Conservation (phyloP, 2,888 invertebrate genomes). For the Eupsilia transversa region DNA sequence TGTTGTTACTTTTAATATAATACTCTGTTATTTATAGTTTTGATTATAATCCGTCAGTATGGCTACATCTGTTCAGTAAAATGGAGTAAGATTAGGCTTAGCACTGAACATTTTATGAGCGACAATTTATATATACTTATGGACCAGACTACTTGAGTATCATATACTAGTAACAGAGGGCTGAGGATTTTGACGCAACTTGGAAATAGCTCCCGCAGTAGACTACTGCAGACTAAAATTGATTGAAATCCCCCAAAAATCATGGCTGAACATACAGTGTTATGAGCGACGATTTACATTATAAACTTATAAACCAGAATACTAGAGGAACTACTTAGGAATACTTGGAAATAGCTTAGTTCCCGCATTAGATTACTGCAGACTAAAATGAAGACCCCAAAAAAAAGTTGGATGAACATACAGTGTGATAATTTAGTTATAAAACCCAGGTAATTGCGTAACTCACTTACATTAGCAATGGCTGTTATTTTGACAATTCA, state of each 20-base stretch:
- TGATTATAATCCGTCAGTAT: background rate
- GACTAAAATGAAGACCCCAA: background rate
- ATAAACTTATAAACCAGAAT: too few relatives aligned
- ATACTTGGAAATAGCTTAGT: background rate
- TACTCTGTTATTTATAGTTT: background rate
- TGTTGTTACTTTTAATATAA: background rate
- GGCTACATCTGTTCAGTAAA: background rate
- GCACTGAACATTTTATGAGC: slow-evolving; percentile 1
- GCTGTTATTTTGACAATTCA: too few relatives aligned
- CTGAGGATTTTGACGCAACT: background rate
- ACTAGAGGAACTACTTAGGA: too few relatives aligned
- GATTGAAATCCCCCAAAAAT: background rate
- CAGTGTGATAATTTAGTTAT: background rate
- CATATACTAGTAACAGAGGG: background rate
- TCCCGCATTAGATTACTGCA: background rate
- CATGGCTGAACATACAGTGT: background rate
- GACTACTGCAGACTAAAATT: background rate
- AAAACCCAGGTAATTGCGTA: background rate
- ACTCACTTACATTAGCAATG: too few relatives aligned
- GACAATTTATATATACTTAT: slow-evolving; percentile 16
- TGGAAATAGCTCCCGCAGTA: background rate
- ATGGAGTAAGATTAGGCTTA: slow-evolving; percentile 3
- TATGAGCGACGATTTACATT: too few relatives aligned
- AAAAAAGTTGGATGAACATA: background rate
- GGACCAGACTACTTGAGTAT: background rate